A percentile compares a stretch with the other conserved stretches of the same genome.
Evolutionary conservation across 2,797 vertebrate genomes (phyloP).

Genomic region (Galagoides demidoff): DNA sequence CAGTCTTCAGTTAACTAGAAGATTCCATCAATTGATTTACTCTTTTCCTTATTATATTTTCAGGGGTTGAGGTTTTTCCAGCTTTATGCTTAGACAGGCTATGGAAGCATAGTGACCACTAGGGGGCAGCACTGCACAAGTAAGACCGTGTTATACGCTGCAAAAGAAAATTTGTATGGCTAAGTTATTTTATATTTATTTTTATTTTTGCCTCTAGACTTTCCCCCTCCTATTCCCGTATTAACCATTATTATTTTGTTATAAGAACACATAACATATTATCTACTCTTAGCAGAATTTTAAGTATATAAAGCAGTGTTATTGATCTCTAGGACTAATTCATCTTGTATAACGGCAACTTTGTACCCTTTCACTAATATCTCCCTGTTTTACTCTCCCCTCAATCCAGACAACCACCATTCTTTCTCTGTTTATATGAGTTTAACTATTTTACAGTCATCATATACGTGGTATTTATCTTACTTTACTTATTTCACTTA

Average conservation of each 20-base stretch:
- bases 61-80: neutral
- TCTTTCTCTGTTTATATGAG: neutral
- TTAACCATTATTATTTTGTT: neutral
- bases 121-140: slow-evolving; percentile 10
- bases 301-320: neutral
- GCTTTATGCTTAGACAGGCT: neutral
- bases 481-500: neutral
- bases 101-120: neutral
- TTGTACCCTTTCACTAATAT: neutral
- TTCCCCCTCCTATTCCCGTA: neutral
- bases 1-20: neutral
- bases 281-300: neutral
- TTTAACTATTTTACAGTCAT: neutral
- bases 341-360: neutral
- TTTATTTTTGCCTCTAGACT: neutral
- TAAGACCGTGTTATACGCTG: neutral
- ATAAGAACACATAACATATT: neutral
- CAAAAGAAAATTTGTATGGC: neutral
- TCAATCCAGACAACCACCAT: neutral
- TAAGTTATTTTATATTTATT: neutral
- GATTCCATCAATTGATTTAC: neutral
- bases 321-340: neutral
- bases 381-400: neutral
- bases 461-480: neutral
- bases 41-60: neutral